Evolutionary conservation across 2,888 invertebrate genomes (phyloP).

Genomic region (Lasioglossum morio): DNA sequence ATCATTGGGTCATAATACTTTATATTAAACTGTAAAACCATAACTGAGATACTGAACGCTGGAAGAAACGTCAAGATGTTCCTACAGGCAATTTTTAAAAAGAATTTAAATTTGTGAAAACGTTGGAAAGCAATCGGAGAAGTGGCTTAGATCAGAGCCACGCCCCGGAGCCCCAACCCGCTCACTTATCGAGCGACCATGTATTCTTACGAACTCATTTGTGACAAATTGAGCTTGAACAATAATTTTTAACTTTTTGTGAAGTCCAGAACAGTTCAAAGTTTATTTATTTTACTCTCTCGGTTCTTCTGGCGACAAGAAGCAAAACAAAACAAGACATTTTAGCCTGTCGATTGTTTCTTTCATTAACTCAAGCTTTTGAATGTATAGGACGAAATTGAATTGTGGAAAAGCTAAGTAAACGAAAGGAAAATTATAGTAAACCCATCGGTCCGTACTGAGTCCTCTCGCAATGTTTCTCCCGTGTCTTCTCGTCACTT

Average conservation of each 20-base stretch:
- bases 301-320: not conserved
- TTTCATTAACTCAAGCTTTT: not conserved
- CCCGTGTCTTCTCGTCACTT: slow-evolving; percentile 38
- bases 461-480: not conserved
- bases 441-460: slow-evolving; percentile 4
- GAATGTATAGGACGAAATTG: not conserved
- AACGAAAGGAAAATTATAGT: not conserved
- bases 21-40: not conserved
- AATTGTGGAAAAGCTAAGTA: not conserved
- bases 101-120: not conserved
- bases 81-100: not conserved
- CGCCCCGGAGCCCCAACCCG: not conserved
- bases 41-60: not conserved
- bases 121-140: not conserved
- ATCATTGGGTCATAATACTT: not conserved
- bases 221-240: not conserved
- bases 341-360: not conserved
- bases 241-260: not conserved
- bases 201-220: not conserved
- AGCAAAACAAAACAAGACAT: not conserved
- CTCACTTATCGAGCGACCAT: not conserved
- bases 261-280: not conserved
- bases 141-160: not conserved
- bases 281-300: not conserved
- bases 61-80: not conserved